Evolutionary conservation across 2,888 invertebrate genomes (phyloP), one percentile per base, ranked within the genome.

Genomic region (Lampropteryx suffumata): DNA sequence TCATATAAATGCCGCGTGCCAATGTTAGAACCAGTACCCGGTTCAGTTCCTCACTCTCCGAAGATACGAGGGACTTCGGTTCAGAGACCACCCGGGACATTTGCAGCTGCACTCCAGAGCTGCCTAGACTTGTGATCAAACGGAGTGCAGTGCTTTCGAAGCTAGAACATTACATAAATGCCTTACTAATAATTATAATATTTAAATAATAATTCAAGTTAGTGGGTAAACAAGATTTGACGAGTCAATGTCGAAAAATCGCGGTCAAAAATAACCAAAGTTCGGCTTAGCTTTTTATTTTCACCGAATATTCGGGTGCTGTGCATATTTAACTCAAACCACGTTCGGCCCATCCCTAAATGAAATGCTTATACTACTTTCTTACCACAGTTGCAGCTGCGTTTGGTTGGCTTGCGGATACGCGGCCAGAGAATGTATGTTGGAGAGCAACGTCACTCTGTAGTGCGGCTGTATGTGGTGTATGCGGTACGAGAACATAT

Each of bases 381-480:
- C 82, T 79, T 81, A 94, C 95, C 98, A 98, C 41, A 98, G 88
- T 88, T 98, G 98, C 11, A 98, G 86, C 76, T 99, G 99, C 43
- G 97, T 97, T 80, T 98, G 98, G 84, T 98, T 98, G 1, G 98
- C 97, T 82, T 98, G 98, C 2, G 97, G 96, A 21, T 97, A 96
- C 0, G 96, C 95, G 1, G 98, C 96, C 44, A 98, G 91, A 17
- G 96, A 96, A 81, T 98, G 98, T 52, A 98, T 93, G 81, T 98
- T 96, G 2, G 97, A 96, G 5, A 99, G 88, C 36, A 99, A 89
- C 67, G 98, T 98, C 7, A 98, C 96, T 43, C 98, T 92, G 82
- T 98, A 99, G 84, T 98, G 98, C 0, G 98, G 97, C 70, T 98
- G 98, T 61, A 98, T 98, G 80, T 99, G 98, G 79, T 98, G 98